Conservation (phyloP, 2,113 vertebrate species). For the Sylvia atricapilla region DNA sequence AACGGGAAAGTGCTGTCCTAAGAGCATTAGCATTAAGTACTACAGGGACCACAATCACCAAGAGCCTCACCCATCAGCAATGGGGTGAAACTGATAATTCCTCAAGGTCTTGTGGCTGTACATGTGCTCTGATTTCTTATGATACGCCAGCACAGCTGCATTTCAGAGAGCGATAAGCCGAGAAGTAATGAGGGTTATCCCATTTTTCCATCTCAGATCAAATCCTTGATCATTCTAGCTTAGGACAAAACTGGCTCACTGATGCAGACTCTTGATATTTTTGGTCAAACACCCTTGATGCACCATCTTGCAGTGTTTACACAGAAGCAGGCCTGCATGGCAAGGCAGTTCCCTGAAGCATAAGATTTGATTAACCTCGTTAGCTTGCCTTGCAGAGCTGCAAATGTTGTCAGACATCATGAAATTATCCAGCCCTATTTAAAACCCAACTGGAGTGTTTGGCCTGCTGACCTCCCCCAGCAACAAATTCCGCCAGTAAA, state of each 20-base stretch:
- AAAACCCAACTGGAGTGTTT: conserved; percentile 12
- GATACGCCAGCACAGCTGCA: background rate
- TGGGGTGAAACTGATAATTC: background rate
- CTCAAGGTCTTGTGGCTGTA: background rate
- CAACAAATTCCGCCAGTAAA: conserved; percentile 11
- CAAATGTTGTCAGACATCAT: conserved; percentile 27
- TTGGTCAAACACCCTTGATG: conserved; percentile 23
- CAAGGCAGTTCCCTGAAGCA: conserved; percentile 51
- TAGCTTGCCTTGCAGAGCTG: conserved; percentile 56
- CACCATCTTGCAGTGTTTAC: conserved; percentile 27
- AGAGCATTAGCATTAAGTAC: background rate
- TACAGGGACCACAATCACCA: background rate
- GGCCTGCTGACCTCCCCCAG: conserved; percentile 31
- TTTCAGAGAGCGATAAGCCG: background rate
- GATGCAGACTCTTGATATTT: background rate
- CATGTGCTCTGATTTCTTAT: background rate
- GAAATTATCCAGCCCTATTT: conserved; percentile 38
- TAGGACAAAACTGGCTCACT: background rate
- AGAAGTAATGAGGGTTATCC: background rate
- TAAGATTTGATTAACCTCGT: conserved; percentile 65
- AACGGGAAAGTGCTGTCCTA: background rate
- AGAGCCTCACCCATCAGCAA: background rate
- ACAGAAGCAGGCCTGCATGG: background rate
- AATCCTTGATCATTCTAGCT: background rate
- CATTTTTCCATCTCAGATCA: background rate